Evolutionary conservation across 2,888 invertebrate genomes (phyloP).

Genomic region (Orthosia gothica): DNA sequence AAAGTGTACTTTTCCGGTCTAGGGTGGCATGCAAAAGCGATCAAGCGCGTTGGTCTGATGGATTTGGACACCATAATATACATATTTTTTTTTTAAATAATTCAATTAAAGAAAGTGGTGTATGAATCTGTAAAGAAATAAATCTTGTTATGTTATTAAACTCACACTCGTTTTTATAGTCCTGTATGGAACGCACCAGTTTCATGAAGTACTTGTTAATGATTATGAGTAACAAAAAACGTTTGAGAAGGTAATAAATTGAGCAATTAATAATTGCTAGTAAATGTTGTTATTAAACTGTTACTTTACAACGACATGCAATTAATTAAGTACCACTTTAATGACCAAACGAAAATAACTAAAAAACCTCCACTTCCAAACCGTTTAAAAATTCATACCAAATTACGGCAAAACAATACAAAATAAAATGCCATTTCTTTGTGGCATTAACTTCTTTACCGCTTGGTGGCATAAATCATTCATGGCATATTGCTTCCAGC

Average conservation of each 20-base stretch:
- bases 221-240: no score
- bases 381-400: conserved; percentile 36
- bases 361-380: conserved; percentile 3
- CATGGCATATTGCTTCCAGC: conserved; percentile 74
- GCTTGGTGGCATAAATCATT: conserved; percentile 72
- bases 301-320: neutral
- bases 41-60: neutral
- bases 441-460: conserved; percentile 40
- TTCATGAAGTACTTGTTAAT: neutral
- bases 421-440: conserved; percentile 55
- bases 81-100: no score
- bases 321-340: neutral
- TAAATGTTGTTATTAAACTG: neutral
- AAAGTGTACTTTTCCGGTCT: neutral
- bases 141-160: no score
- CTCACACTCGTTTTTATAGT: no score
- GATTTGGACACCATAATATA: no score
- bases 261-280: no score
- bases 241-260: neutral
- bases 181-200: neutral
- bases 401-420: conserved; percentile 33
- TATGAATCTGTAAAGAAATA: no score
- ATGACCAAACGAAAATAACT: neutral
- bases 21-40: no score
- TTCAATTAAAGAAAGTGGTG: no score